These are phyloP conservation scores for Calcarius lapponicus DNA, from an alignment of 2,797 vertebrate genomes.

Conservation along the genomic window DNA sequence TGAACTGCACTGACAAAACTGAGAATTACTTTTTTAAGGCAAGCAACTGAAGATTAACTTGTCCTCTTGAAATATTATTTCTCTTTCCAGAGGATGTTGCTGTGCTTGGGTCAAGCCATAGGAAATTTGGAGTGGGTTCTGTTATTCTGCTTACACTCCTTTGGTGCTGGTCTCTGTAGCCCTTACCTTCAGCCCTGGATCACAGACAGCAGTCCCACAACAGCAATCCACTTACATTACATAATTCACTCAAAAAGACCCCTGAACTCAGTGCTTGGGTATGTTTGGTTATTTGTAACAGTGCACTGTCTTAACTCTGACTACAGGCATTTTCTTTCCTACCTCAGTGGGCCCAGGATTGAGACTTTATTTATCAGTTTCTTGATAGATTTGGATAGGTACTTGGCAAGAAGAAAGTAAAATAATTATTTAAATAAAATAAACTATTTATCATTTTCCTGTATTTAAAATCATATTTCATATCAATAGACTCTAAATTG, in stretches of 20 bases:
- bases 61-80: neutral
- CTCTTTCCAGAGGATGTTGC: neutral
- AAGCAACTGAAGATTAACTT: neutral
- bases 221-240: neutral
- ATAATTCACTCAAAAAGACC: neutral
- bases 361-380: neutral
- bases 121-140: neutral
- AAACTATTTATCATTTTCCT: neutral
- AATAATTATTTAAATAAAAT: neutral
- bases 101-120: neutral
- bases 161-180: neutral
- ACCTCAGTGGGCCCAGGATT: neutral
- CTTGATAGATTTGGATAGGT: neutral
- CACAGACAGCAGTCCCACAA: neutral
- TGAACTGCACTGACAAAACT: neutral
- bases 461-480: neutral
- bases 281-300: neutral
- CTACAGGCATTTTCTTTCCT: neutral
- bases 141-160: neutral
- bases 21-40: neutral
- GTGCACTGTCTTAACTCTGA: neutral
- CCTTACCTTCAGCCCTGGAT: neutral
- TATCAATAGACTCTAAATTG: neutral
- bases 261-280: neutral
- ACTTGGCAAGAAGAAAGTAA: neutral